Evolutionary conservation across 2,888 invertebrate genomes (phyloP), one percentile per base, ranked within the genome.

Genomic region (Callyntrura sp.): DNA sequence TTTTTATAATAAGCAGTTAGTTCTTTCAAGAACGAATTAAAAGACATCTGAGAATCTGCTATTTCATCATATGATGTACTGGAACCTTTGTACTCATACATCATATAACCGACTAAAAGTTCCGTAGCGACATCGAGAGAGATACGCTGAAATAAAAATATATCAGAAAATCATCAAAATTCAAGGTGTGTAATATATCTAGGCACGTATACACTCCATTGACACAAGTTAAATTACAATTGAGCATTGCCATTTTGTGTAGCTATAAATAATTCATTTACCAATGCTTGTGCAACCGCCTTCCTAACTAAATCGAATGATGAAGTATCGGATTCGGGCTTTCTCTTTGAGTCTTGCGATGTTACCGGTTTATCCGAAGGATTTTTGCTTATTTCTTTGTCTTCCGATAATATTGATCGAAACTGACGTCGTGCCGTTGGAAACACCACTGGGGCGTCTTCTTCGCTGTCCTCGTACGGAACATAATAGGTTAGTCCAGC

Each of bases 61-160:
- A 93, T 90, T 65, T 91, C 86, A 14, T 91, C 89, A 25, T 91
- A 92, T 0, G 91, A 90, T 0, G 90, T 92, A 0, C 76, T 79
- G 3, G 91, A 83, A 0, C 93, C 93, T 83, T 91, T 92, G 87
- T 92, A 92, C 76, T 93, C 93, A 70, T 90, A 92, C 92, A 92
- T 92, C 73, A 93, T 90, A 83, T 91, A 93, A 0, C 90, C 87
- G 11, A 89, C 83, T 55, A 93, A 86, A 5, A 93, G 57, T 20
- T 91, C 91, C 65, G 89, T 90, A 1, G 93, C 92, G 20, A 91
- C 83, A n/a, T 86, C 51, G 20, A 90, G 83, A 17, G 83, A 68
- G 0, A 93, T 35, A 25, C 92, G 90, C 92, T 93, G 51, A 76
- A 76, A 76, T 11, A 23, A 65, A 3, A 25, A 65, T n/a, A 35